Base-by-base conservation (phyloP, 2,797 vertebrate species). In the Sarcophilus harrisii region DNA sequence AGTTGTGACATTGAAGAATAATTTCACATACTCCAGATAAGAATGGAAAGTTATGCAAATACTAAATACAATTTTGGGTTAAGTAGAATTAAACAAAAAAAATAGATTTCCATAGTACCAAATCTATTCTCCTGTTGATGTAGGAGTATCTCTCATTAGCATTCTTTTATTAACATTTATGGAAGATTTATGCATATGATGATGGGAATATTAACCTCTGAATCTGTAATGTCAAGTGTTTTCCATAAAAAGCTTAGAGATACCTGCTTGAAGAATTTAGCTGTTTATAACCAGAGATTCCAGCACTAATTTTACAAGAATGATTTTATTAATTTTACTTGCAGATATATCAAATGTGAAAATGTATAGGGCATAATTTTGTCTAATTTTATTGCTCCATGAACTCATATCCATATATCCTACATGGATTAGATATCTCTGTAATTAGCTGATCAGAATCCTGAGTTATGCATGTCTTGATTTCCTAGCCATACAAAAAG, bases 161-260 rank as follows among this genome's bases (percentile, higher is more conserved):
- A 94, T 97, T 97, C 59, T 96, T 59, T 81, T 90, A 73, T 96
- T 98, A 97, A 97, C 95, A 97, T 96, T 98, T 95, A 95, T 92
- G 93, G 59, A 96, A 96, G 92, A 96, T 97, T 96, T 94, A 97
- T 98, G 94, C 94, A 94, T 94, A 91, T 58, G 90, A 94, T 96
- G 90, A 97, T 95, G 94, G 96, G 59, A 93, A 73, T 97, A 94
- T 97, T 98, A 97, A 96, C 95, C 93, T 98, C 97, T 97, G 90
- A 97, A 94, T 95, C 96, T 95, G 29, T 97, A 97, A 98, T 97
- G 95, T 97, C 96, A 97, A 94, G 95, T 97, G 92, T 95, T 96
- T 97, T 96, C 94, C 94, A 94, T 96, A 94, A 97, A 97, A 96
- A 97, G 91, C 90, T 93, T 97, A 95, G 91, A 94, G 92, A 94